Percentiles rank a stretch among this genome's conserved stretches.
Evolutionary conservation across 92 coral and sea anemone genomes (phyloP).

Genomic region (Chrysogorgia sp.): DNA sequence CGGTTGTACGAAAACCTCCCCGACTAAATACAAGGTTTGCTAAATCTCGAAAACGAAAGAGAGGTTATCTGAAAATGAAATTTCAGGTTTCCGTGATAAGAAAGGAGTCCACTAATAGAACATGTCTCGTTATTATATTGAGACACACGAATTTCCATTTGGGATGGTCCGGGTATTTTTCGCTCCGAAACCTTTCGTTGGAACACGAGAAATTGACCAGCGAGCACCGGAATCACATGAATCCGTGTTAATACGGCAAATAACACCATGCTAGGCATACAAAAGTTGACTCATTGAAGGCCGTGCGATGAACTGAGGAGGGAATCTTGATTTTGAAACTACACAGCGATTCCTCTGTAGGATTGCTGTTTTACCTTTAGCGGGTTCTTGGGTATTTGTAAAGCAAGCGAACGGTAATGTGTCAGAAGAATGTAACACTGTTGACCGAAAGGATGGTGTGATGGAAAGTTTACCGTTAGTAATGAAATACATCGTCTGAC

Average conservation of each 20-base stretch:
- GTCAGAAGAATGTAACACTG: neutral
- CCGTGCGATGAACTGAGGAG: neutral
- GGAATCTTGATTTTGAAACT: no score
- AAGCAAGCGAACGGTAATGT: no score
- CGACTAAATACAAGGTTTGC: no score
- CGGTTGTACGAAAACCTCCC: no score
- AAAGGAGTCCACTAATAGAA: neutral
- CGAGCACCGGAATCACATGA: neutral
- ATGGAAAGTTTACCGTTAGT: slow-evolving; percentile 15
- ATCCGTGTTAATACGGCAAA: neutral
- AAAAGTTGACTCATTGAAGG: neutral
- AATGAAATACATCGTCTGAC: slow-evolving; percentile 10
- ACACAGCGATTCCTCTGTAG: no score
- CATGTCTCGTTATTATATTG: slow-evolving; percentile 22
- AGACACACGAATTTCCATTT: slow-evolving; percentile 38
- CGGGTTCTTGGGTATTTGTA: no score
- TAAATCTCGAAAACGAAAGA: neutral
- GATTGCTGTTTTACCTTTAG: no score
- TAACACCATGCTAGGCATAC: neutral
- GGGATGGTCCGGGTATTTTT: slow-evolving; percentile 41
- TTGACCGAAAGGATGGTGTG: neutral
- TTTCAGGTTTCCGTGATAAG: slow-evolving; percentile 9
- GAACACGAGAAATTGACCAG: neutral
- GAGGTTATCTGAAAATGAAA: slow-evolving; percentile 1
- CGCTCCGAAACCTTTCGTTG: neutral